Evolutionary conservation across 2,113 vertebrate species (phyloP).

Genomic region (Phylloscopus trochilus): DNA sequence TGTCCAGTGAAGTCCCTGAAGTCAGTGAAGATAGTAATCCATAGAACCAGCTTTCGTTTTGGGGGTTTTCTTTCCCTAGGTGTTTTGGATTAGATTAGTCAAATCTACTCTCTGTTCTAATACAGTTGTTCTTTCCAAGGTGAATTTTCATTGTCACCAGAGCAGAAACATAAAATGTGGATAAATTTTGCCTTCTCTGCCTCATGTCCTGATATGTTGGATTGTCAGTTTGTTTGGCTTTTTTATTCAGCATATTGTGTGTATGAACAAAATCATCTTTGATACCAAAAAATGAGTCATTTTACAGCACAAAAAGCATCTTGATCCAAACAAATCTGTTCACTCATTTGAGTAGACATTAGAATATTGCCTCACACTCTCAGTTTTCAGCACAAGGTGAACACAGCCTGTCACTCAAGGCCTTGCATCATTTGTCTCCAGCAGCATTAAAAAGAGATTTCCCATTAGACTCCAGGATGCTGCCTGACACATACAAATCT

Average conservation of each 20-base stretch:
- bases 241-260: not conserved
- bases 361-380: not conserved
- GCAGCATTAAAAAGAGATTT: not conserved
- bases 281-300: not conserved
- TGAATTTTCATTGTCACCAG: not conserved
- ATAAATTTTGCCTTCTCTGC: not conserved
- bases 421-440: not conserved
- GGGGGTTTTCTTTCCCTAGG: fast-evolving
- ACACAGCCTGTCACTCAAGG: not conserved
- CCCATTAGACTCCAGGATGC: not conserved
- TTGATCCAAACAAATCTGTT: not conserved
- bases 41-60: not conserved
- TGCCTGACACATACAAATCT: not conserved
- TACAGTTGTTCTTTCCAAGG: not conserved
- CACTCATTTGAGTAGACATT: not conserved
- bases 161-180: not conserved
- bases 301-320: not conserved
- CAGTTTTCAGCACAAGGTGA: not conserved
- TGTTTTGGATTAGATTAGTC: not conserved
- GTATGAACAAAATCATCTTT: not conserved
- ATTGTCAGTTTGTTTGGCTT: not conserved
- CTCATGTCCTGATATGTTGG: not conserved
- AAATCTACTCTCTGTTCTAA: not conserved
- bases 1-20: not conserved
- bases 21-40: too few species aligned